These are phyloP conservation scores for Semotilus atromaculatus DNA, from an alignment of 2,797 vertebrate genomes.

Conservation along the genomic window DNA sequence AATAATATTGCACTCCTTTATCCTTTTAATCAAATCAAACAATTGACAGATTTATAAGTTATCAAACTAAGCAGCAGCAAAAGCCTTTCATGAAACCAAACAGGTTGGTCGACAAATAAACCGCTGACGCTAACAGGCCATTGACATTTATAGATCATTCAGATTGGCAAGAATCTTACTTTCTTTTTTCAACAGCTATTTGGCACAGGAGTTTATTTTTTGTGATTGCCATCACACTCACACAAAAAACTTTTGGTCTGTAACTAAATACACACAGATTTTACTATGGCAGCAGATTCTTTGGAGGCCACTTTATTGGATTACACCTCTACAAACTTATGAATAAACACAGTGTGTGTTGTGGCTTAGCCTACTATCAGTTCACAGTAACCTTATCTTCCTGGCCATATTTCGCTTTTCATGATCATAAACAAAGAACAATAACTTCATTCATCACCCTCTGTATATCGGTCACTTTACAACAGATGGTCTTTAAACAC, in stretches of 20 bases:
- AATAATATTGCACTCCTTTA: neutral
- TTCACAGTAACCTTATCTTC: slow-evolving; percentile 11
- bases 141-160: slow-evolving; percentile 30
- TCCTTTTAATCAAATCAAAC: neutral
- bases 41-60: neutral
- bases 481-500: neutral
- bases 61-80: neutral
- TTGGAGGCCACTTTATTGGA: slow-evolving; percentile 16
- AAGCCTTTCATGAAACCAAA: neutral
- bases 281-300: slow-evolving; percentile 45
- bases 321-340: slow-evolving; percentile 14
- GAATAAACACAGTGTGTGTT: slow-evolving; percentile 33
- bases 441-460: slow-evolving; percentile 20
- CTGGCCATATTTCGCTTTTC: slow-evolving; percentile 5
- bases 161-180: slow-evolving; percentile 1
- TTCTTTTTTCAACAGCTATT: slow-evolving; percentile 23
- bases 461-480: neutral
- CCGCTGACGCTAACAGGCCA: neutral
- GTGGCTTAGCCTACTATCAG: neutral
- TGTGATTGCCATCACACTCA: neutral
- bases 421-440: slow-evolving; percentile 31
- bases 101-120: neutral
- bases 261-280: slow-evolving; percentile 45
- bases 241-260: neutral
- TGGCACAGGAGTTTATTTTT: neutral